phyloP scores from a whole-genome alignment of 2,888 invertebrate genomes.

The Caenorhabditis sp. region DNA sequence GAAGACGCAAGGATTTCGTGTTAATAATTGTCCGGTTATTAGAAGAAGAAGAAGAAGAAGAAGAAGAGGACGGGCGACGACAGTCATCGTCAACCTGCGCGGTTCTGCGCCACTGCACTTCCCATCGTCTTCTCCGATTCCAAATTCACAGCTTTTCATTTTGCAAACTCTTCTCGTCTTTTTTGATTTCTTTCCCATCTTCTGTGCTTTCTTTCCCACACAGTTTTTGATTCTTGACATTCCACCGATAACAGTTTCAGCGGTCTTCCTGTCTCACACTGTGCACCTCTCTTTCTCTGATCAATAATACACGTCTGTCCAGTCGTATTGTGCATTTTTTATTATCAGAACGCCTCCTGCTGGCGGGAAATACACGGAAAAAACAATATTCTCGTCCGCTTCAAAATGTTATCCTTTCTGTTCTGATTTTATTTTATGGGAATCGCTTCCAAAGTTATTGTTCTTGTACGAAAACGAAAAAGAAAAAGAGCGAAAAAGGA shows the following conservation, averaged over 20 bases:
- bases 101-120: constrained; percentile 10
- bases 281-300: too few species aligned
- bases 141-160: not conserved
- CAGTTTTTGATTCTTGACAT: too few species aligned
- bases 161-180: not conserved
- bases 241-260: too few species aligned
- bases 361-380: too few species aligned
- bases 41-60: not conserved
- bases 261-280: too few species aligned
- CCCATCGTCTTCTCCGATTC: not conserved
- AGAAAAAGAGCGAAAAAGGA: not conserved
- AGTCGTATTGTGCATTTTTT: too few species aligned
- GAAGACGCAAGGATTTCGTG: constrained; percentile 1
- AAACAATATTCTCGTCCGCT: too few species aligned
- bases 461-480: not conserved
- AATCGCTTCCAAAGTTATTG: constrained; percentile 1
- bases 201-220: too few species aligned
- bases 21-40: constrained; percentile 24
- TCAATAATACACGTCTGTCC: too few species aligned
- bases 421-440: too few species aligned
- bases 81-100: constrained; percentile 13
- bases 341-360: too few species aligned
- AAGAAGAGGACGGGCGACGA: not conserved
- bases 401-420: not conserved
- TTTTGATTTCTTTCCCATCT: not conserved